phyloP scores from a whole-genome alignment of 2,888 invertebrate genomes.

The Octodonta nipae region DNA sequence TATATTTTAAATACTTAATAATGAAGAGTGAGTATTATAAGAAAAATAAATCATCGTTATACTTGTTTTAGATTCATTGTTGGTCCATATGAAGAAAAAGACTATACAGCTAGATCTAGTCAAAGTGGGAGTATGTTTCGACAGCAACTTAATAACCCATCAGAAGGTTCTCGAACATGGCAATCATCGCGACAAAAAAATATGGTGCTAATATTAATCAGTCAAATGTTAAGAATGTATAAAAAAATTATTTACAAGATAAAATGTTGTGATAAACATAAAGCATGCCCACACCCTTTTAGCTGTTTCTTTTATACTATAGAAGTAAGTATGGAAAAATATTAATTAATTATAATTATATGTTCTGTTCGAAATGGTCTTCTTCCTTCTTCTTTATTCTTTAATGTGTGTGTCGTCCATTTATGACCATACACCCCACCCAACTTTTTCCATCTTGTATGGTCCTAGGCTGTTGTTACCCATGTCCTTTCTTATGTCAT shows the following conservation, averaged over 20 bases:
- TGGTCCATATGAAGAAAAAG: constrained; percentile 47
- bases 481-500: no score
- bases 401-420: no score
- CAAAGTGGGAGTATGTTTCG: constrained; percentile 25
- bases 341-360: no score
- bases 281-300: constrained; percentile 47
- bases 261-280: constrained; percentile 38
- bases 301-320: constrained; percentile 48
- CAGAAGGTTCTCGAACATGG: constrained; percentile 21
- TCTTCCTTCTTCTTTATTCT: no score
- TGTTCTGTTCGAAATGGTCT: no score
- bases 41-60: no score
- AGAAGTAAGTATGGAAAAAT: no score
- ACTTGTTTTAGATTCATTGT: constrained; percentile 41
- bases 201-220: constrained; percentile 30
- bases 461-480: no score
- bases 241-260: constrained; percentile 36
- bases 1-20: no score
- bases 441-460: no score
- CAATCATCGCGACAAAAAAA: constrained; percentile 23
- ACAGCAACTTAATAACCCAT: constrained; percentile 22
- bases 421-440: no score
- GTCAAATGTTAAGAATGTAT: constrained; percentile 35
- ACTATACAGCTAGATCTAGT: constrained; percentile 25
- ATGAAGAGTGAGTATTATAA: no score